Evolutionary conservation across 2,888 invertebrate species (phyloP).

Genomic region (Agonum fuliginosum): DNA sequence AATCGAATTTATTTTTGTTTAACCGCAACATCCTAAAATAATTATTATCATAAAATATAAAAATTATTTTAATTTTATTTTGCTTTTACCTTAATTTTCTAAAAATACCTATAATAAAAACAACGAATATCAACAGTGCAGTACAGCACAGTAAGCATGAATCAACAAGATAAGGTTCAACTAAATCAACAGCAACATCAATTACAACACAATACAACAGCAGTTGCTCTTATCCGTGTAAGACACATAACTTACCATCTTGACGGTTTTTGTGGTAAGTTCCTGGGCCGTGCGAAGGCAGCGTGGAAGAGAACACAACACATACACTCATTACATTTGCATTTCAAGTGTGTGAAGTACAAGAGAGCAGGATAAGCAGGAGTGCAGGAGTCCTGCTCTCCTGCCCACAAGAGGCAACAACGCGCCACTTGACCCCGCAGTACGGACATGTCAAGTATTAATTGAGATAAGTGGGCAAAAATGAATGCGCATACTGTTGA

Average conservation of each 20-base stretch:
- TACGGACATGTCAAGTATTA: no score
- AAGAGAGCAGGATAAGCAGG: background rate
- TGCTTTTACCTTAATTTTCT: no score
- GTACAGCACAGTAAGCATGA: background rate
- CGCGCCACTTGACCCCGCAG: constrained; percentile 32
- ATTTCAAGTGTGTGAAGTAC: constrained; percentile 37
- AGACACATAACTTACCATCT: constrained; percentile 57
- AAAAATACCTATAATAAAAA: no score
- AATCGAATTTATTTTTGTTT: no score
- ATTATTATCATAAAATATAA: no score
- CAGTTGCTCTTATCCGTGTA: background rate
- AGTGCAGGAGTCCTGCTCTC: constrained; percentile 2
- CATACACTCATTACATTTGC: constrained; percentile 42
- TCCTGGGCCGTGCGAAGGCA: constrained; percentile 52
- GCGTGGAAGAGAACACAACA: constrained; percentile 57
- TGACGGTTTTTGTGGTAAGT: constrained; percentile 55
- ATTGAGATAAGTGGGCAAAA: constrained; percentile 36
- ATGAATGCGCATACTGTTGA: constrained; percentile 18
- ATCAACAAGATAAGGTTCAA: background rate
- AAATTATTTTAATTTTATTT: no score
- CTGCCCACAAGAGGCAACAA: constrained; percentile 22
- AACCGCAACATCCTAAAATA: no score
- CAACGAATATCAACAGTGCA: background rate
- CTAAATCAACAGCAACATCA: background rate
- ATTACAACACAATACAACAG: constrained; percentile 9